Base-by-base conservation (phyloP, 1,140 invertebrate genomes). In the Zophobas atratus region DNA sequence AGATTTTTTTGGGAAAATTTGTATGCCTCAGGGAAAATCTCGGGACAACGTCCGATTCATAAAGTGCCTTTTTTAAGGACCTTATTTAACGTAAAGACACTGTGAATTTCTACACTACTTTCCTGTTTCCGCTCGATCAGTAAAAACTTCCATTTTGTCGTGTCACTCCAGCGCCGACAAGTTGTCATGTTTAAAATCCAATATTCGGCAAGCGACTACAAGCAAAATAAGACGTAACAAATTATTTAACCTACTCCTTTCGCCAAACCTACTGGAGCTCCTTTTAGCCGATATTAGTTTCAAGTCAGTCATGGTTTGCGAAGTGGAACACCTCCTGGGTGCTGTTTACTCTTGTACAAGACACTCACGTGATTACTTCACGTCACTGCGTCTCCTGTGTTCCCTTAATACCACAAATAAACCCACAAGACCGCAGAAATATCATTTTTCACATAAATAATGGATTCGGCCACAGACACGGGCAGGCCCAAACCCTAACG, bases 251-350 rank as follows among this genome's bases (percentile, higher is more conserved):
- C 56, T n/a, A 6, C 8, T 60, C 36, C 56, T 60, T 35, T 35
- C 6, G 56, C 32, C 33, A n/a, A 38, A 63, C 57, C 43, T 63
- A 8, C 20, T 1, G 8, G 8, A 4, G 49, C 3, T 38, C 57
- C 60, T 43, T 67, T 67, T 67, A 67, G 39, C 33, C 60, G 60
- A 67, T 67, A 67, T 67, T 67, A 67, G 60, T 67, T 67, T 67
- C 60, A 67, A 67, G 60, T 67, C 60, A 39, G 60, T 67, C 60
- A 67, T 41, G 60, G 60, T 67, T 67, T 67, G 39, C 60, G n/a
- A 67, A 67, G 60, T 67, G 38, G 60, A 67, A 67, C 60, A 67
- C 60, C 60, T 43, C 60, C 38, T 43, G 60, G 60, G 60, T 67
- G 60, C 35, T 67, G 60, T 67, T 67, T 67, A 39, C 60, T 67